phyloP scores from a whole-genome alignment of 2,797 vertebrate species.

The Rhabdomys pumilio region DNA sequence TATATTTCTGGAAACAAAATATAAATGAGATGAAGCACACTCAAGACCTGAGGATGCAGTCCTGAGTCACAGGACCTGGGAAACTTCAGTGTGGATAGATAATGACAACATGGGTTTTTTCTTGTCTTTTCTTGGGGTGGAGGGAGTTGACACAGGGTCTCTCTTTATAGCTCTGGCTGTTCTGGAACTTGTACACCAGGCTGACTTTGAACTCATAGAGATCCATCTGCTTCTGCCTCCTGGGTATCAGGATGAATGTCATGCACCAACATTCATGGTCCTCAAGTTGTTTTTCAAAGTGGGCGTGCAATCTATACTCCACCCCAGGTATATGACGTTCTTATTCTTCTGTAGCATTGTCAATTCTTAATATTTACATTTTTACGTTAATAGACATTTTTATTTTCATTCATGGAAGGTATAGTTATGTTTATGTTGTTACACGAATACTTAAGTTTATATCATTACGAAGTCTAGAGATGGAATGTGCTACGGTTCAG shows the following conservation, averaged over 20 bases:
- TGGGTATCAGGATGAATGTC: background rate
- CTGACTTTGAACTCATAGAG: background rate
- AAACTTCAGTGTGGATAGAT: constrained; percentile 14
- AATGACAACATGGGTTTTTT: background rate
- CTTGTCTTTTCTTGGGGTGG: too few species aligned
- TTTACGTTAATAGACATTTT: background rate
- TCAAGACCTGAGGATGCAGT: background rate
- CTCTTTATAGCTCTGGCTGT: background rate
- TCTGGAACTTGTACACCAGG: background rate
- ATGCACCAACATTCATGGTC: background rate
- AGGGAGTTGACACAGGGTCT: background rate
- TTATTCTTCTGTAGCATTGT: background rate
- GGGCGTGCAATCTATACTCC: background rate
- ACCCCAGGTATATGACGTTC: background rate
- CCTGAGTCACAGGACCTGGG: background rate
- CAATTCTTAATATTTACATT: constrained; percentile 16
- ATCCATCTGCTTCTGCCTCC: background rate
- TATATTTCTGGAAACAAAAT: background rate
- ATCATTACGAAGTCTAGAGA: background rate
- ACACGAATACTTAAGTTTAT: background rate
- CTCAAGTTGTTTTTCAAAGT: constrained; percentile 28
- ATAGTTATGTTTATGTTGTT: background rate
- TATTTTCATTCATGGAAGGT: background rate
- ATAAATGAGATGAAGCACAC: background rate
- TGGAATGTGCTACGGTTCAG: background rate